Percentiles rank a stretch among this genome's conserved stretches.
Evolutionary conservation across 2,797 vertebrate species (phyloP).

Genomic region (Platalea minor): DNA sequence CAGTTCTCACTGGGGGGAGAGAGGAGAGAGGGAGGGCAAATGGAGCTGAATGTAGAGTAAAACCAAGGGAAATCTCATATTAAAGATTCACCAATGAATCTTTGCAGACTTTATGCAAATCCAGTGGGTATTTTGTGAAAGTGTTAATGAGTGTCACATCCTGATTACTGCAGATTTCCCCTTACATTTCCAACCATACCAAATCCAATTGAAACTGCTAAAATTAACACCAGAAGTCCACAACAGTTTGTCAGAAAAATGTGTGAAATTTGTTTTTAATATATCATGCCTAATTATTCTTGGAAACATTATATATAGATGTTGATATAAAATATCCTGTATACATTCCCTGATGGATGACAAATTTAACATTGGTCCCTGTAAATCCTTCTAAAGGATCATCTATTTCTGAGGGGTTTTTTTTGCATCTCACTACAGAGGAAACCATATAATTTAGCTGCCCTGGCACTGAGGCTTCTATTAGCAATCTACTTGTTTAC

Average conservation of each 20-base stretch:
- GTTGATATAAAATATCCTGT: neutral
- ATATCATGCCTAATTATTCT: neutral
- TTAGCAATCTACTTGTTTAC: neutral
- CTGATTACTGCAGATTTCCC: conserved; percentile 44
- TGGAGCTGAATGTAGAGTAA: conserved; percentile 21
- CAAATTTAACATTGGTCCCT: neutral
- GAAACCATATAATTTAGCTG: neutral
- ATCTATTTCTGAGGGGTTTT: neutral
- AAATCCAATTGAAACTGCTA: conserved; percentile 46
- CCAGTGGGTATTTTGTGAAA: conserved; percentile 40
- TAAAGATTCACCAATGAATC: conserved; percentile 13
- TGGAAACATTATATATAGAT: neutral
- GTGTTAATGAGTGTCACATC: conserved; percentile 54
- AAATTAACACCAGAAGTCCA: conserved; percentile 2
- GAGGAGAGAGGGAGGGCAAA: neutral
- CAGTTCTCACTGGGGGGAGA: neutral
- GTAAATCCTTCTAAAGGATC: neutral
- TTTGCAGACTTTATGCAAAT: conserved; percentile 53
- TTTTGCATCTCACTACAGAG: neutral
- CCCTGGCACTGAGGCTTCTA: neutral
- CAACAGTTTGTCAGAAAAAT: neutral
- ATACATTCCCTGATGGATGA: neutral
- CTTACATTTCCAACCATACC: neutral
- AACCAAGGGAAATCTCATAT: conserved; percentile 50
- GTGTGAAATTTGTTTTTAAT: conserved; percentile 19